Base-by-base conservation (phyloP, 2,113 vertebrate genomes). In the Henicopernis longicauda region DNA sequence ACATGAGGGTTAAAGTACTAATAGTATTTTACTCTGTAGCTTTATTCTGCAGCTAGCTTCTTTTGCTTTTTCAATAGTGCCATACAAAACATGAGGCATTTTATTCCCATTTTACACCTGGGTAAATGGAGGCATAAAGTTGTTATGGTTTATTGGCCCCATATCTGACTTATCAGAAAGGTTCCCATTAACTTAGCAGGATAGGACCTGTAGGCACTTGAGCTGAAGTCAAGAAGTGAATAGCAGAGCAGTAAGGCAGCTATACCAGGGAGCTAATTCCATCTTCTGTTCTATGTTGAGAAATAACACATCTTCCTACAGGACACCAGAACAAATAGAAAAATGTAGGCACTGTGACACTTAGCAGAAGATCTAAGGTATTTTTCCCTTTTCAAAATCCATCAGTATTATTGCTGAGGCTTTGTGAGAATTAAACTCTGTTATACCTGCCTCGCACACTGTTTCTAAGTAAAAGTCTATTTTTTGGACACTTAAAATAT, bases 41-140 rank as follows among this genome's bases (percentile, higher is more conserved):
- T 89, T 86, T 94, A 91, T 74, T 94, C 36, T 23, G 40, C 59
- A 85, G 73, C 58, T 57, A 84, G 7, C 20, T 95, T 36, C 74
- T 95, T 74, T 47, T 13, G 50, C 23, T 79, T 77, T 93, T 91
- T 70, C 82, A 49, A 7, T 13, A 57, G 65, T 50, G 62, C n/a
- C 87, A 94, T 94, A 69, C 78, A 81, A 96, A 93, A 93, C 86
- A 38, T 12, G 8, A 70, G 58, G 79, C 73, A 47, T 94, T 97
- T 95, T 91, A 93, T 94, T 94, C 87, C 78, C 82, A 66, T 91
- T 94, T 96, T 97, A 94, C 89, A 95, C 91, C 74, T 88, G 87
- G 78, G 93, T 95, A 96, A 93, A 97, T 94, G 58, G 63, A 91
- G 84, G 91, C 89, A 96, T 93, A 90, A 95, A 93, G 86, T 70